Conservation (phyloP, 1,140 invertebrate species). For the Forficula auricularia region DNA sequence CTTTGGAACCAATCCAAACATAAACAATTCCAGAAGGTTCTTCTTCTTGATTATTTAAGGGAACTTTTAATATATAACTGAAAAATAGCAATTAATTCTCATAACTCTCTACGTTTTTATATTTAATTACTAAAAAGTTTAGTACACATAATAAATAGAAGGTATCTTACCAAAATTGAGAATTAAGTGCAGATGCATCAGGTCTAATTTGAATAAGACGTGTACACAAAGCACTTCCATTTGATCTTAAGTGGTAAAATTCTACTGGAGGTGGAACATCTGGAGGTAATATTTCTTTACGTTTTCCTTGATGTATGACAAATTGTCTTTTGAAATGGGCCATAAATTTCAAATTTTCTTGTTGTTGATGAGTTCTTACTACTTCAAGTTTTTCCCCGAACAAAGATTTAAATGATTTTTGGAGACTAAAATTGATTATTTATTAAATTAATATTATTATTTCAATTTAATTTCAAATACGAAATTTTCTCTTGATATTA, state of each 20-base stretch:
- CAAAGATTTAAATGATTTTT: constrained; percentile 92
- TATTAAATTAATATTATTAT: neutral
- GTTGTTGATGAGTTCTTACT: constrained; percentile 91
- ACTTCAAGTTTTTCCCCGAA: constrained; percentile 94
- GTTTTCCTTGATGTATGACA: constrained; percentile 80
- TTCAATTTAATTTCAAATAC: neutral
- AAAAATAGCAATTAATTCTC: constrained; percentile 17
- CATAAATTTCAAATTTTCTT: constrained; percentile 97
- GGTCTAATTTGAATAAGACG: constrained; percentile 78
- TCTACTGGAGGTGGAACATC: constrained; percentile 51
- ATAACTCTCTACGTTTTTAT: neutral
- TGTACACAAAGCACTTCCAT: constrained; percentile 85
- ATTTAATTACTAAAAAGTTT: constrained; percentile 1
- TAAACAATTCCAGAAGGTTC: constrained; percentile 83
- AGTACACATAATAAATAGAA: neutral
- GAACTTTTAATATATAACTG: constrained; percentile 91
- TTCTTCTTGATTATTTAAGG: constrained; percentile 73
- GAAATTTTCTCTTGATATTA: too few relatives aligned
- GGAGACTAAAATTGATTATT: constrained; percentile 41
- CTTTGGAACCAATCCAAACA: constrained; percentile 88
- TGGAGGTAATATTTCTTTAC: constrained; percentile 36
- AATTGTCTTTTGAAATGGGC: constrained; percentile 94
- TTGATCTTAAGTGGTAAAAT: constrained; percentile 88
- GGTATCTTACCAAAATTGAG: constrained; percentile 55
- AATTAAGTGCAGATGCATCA: constrained; percentile 62